Evolutionary conservation across 2,113 vertebrate genomes (phyloP).

Genomic region (Probosciger aterrimus): DNA sequence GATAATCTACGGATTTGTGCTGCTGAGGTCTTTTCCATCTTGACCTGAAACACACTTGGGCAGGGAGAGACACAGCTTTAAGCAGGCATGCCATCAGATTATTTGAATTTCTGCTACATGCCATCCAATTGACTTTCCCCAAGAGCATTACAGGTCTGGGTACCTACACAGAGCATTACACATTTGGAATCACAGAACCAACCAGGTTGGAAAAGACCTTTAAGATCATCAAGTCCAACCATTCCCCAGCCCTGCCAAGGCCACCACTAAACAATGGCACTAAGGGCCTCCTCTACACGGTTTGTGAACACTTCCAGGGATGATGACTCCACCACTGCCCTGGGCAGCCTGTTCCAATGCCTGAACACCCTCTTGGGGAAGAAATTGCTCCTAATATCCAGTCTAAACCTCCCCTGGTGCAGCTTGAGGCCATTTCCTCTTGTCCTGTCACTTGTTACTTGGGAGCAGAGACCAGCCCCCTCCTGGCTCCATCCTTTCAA

Average conservation of each 20-base stretch:
- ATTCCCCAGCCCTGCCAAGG: background rate
- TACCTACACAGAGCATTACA: background rate
- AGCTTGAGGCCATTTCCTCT: no score
- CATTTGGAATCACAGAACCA: background rate
- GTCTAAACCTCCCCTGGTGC: background rate
- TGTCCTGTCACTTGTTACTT: background rate
- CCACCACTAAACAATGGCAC: background rate
- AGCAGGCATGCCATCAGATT: background rate
- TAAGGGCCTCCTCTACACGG: no score
- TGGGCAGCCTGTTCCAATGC: background rate
- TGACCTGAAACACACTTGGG: accelerated
- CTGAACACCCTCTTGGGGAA: background rate
- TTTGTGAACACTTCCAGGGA: no score
- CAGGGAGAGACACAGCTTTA: background rate
- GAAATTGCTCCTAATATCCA: background rate
- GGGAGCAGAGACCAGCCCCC: background rate
- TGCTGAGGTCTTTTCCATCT: background rate
- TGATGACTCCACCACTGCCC: no score
- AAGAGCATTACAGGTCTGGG: background rate
- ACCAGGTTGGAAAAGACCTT: background rate
- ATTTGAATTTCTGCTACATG: background rate
- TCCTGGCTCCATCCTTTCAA: background rate
- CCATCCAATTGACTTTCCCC: background rate
- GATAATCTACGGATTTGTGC: background rate
- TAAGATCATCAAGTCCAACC: background rate